Evolutionary conservation across 2,888 invertebrate genomes (phyloP).

Genomic region (Eupeodes luniger): DNA sequence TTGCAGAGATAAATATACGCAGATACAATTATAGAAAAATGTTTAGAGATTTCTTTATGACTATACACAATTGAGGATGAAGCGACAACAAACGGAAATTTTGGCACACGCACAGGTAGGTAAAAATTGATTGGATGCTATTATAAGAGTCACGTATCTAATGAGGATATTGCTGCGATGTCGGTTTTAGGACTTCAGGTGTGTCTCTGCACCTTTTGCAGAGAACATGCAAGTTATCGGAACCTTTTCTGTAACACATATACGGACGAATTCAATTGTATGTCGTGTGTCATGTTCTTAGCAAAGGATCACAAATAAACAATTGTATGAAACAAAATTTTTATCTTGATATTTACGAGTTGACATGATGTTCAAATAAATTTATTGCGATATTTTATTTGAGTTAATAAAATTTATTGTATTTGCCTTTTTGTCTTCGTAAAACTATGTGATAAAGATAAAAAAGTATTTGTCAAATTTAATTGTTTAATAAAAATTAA

Average conservation of each 20-base stretch:
- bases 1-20: conserved; percentile 61
- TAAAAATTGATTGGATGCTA: conserved; percentile 59
- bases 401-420: conserved; percentile 51
- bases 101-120: conserved; percentile 76
- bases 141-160: conserved; percentile 59
- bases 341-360: conserved; percentile 63
- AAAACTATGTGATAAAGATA: not conserved
- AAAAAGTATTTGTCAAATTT: conserved; percentile 57
- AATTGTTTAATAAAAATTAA: not conserved
- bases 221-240: conserved; percentile 60
- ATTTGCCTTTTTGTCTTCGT: not conserved
- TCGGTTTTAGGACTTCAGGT: conserved; percentile 50
- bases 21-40: conserved; percentile 61
- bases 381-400: conserved; percentile 65
- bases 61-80: conserved; percentile 21
- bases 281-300: conserved; percentile 58
- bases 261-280: conserved; percentile 27
- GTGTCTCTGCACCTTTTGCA: conserved; percentile 72
- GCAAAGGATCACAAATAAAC: conserved; percentile 41
- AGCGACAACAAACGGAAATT: conserved; percentile 38
- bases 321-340: conserved; percentile 55
- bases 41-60: conserved; percentile 68
- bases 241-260: conserved; percentile 31
- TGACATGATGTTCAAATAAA: conserved; percentile 59
- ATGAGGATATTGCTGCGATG: conserved; percentile 46